phyloP scores from a whole-genome alignment of 2,113 vertebrate genomes.

The Oxyura jamaicensis region DNA sequence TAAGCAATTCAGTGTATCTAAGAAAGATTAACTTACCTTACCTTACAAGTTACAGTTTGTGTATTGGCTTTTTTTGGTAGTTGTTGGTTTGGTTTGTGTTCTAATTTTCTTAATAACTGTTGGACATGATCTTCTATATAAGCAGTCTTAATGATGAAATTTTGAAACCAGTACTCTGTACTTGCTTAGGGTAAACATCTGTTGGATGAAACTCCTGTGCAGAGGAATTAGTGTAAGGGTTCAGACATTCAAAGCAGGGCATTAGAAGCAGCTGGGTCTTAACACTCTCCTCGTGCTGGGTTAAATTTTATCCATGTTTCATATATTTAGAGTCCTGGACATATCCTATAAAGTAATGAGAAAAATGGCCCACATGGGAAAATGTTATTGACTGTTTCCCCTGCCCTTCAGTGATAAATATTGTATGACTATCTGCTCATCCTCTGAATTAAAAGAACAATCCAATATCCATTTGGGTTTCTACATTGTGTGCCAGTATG shows the following conservation, averaged over 20 bases:
- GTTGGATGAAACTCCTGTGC: neutral
- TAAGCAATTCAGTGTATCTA: neutral
- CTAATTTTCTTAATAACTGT: neutral
- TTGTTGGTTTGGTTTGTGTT: neutral
- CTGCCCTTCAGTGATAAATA: constrained; percentile 43
- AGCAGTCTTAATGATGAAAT: neutral
- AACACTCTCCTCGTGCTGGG: neutral
- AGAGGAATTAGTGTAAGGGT: neutral
- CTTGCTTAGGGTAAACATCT: neutral
- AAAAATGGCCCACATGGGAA: neutral
- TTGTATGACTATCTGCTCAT: neutral
- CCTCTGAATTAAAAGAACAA: constrained; percentile 37
- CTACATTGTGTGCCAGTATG: neutral
- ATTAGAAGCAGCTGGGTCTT: neutral
- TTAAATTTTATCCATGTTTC: neutral
- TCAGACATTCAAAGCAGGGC: neutral
- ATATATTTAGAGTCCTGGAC: neutral
- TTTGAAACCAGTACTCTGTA: neutral
- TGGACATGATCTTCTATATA: neutral
- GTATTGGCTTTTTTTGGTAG: neutral
- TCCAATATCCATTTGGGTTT: constrained; percentile 10
- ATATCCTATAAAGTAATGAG: neutral
- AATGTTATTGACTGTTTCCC: constrained; percentile 14
- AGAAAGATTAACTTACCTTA: neutral
- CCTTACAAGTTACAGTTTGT: neutral